Base-by-base conservation (phyloP, 2,797 vertebrate species). In the Chelidonichthys spinosus region DNA sequence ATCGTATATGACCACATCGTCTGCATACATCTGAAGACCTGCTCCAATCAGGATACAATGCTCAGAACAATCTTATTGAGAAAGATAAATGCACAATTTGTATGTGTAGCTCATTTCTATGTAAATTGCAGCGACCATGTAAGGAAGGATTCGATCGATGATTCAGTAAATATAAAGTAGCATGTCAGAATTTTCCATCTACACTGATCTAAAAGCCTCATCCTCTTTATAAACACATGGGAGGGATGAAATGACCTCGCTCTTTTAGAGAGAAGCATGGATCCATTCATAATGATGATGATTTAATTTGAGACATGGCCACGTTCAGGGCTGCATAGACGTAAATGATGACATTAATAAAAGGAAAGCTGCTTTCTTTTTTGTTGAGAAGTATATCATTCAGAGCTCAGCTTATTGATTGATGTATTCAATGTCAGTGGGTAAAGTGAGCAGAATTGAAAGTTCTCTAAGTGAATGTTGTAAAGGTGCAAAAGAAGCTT, bases 381-480 rank as follows among this genome's bases (percentile, higher is more conserved):
- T 63, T 32, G 11, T 7, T 47, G 4, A 58, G 67, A 67, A 65
- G 55, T 66, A 17, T 33, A 40, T 35, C 25, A 42, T 37, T 73
- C 18, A 67, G 39, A 9, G 4, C 39, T 65, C 6, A 25, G 18
- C 17, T 53, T 74, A 60, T 37, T 65, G 7, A 73, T 72, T 76
- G 17, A 46, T 70, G n/a, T 35, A 69, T 13, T 82, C 13, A 0
- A 69, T 77, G 64, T 47, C 62, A 55, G 2, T 8, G 43, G n/a
- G 18, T 64, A 46, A 63, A 81, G 15, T 68, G n/a, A 63, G 44
- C 4, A 14, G 7, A 60, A 36, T 40, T 53, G 5, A 81, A 71
- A 50, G 4, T 64, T 61, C 15, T 74, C 33, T 59, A 18, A 67
- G 9, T 79, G 13, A 76, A 78, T 74, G 70, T 68, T 66, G 32